These are phyloP conservation scores for Whitmania pigra DNA, from an alignment of 1,140 invertebrate genomes.

Conservation along the genomic window DNA sequence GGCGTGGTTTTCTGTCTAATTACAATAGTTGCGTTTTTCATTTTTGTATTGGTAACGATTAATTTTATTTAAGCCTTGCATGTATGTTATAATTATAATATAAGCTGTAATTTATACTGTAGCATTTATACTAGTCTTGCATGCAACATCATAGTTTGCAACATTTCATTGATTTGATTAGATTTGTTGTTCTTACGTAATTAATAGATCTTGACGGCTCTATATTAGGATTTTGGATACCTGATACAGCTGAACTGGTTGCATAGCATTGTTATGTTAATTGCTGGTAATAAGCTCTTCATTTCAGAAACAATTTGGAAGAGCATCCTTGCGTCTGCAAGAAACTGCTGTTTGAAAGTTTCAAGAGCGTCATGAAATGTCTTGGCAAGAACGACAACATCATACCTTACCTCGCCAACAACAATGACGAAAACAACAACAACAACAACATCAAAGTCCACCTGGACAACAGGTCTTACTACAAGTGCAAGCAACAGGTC, in stretches of 20 bases:
- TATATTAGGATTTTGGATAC: not conserved
- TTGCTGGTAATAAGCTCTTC: not conserved
- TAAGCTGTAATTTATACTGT: too few relatives aligned
- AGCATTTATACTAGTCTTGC: not conserved
- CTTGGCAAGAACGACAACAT: not conserved
- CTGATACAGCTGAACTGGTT: not conserved
- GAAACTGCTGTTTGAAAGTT: conserved; percentile 4
- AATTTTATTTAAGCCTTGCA: too few relatives aligned
- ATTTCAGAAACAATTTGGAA: not conserved
- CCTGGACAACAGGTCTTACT: conserved; percentile 9
- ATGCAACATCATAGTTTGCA: too few relatives aligned
- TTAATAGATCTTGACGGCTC: not conserved
- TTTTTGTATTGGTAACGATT: too few relatives aligned
- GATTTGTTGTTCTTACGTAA: not conserved
- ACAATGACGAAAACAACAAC: not conserved
- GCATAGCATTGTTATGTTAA: not conserved
- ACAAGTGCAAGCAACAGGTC: not conserved
- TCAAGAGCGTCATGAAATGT: not conserved
- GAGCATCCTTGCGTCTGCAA: not conserved
- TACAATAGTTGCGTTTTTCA: too few relatives aligned
- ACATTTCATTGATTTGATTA: not conserved
- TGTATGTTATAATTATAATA: too few relatives aligned
- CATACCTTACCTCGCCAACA: not conserved
- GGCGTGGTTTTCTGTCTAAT: too few relatives aligned
- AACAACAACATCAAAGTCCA: conserved; percentile 4